These are phyloP conservation scores for Hippocampus mohnikei DNA, from an alignment of 2,113 vertebrate species.

Conservation along the genomic window DNA sequence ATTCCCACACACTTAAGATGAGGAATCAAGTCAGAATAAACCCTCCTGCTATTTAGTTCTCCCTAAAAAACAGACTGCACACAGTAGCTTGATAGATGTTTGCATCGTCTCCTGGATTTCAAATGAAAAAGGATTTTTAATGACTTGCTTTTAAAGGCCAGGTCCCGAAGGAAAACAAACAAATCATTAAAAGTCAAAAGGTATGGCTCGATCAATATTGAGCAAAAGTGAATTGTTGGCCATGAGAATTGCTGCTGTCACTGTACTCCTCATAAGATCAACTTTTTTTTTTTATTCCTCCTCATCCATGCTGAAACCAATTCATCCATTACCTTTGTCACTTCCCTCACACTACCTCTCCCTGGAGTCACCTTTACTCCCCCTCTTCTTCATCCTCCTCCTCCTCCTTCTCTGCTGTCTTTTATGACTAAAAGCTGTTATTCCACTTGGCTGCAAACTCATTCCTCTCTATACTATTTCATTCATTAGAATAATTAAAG, in stretches of 20 bases:
- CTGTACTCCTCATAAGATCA: neutral
- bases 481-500: slow-evolving; percentile 79
- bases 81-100: neutral
- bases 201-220: neutral
- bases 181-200: neutral
- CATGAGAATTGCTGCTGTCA: neutral
- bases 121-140: neutral
- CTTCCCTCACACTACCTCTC: slow-evolving; percentile 33
- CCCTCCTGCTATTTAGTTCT: neutral
- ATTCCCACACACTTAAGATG: no score
- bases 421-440: slow-evolving; percentile 74
- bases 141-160: neutral
- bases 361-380: slow-evolving; percentile 66
- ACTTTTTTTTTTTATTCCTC: slow-evolving; percentile 3
- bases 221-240: neutral
- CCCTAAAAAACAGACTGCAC: neutral
- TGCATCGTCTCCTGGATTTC: neutral
- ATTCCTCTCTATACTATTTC: slow-evolving; percentile 76
- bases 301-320: neutral
- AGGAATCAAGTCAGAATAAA: neutral
- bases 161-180: neutral
- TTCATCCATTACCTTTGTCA: slow-evolving; percentile 35
- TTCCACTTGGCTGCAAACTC: slow-evolving; percentile 69
- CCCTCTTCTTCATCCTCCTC: slow-evolving; percentile 36
- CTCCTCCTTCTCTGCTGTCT: slow-evolving; percentile 49